Conservation (phyloP, 2,888 invertebrate genomes). For the Phasia obesa region DNA sequence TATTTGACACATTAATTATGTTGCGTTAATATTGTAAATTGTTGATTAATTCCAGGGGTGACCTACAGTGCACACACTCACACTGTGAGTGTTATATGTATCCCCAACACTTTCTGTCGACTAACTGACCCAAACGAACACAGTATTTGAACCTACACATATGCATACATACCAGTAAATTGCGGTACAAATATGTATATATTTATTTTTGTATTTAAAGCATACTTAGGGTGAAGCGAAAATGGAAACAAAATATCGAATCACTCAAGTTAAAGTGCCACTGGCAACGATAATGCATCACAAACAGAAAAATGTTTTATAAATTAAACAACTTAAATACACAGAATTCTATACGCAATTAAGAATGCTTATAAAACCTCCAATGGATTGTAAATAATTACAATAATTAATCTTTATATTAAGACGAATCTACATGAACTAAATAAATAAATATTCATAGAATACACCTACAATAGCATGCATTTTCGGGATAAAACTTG, state of each 20-base stretch:
- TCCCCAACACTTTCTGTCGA: too few relatives aligned
- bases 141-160: neutral
- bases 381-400: too few relatives aligned
- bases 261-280: constrained; percentile 68
- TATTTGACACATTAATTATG: constrained; percentile 64
- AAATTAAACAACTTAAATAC: too few relatives aligned
- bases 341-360: too few relatives aligned
- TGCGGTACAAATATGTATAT: neutral
- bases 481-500: too few relatives aligned
- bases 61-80: constrained; percentile 37
- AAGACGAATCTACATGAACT: too few relatives aligned
- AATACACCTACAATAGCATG: too few relatives aligned
- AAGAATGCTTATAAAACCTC: too few relatives aligned
- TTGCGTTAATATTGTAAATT: constrained; percentile 69
- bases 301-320: constrained; percentile 58
- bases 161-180: too few relatives aligned
- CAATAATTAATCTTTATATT: too few relatives aligned
- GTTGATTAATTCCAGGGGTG: constrained; percentile 68
- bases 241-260: constrained; percentile 70
- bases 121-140: constrained; percentile 22
- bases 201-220: constrained; percentile 1
- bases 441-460: too few relatives aligned
- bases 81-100: constrained; percentile 1
- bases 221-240: constrained; percentile 51
- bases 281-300: constrained; percentile 60